Conservation (phyloP, 2,888 invertebrate genomes). For the Amblyjoppa proteus region DNA sequence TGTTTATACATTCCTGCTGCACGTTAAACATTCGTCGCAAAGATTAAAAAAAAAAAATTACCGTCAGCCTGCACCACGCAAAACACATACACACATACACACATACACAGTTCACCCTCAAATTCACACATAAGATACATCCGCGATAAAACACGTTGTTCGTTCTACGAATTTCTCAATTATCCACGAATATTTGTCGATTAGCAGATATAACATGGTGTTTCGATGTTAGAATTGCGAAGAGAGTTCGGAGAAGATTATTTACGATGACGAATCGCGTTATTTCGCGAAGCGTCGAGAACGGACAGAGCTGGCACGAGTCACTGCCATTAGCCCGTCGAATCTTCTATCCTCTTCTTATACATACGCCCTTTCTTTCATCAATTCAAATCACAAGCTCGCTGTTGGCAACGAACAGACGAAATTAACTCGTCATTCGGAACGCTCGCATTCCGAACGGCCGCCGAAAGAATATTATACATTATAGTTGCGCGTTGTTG, state of each 20-base stretch:
- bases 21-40: constrained; percentile 44
- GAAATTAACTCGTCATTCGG: constrained; percentile 5
- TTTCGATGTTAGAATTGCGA: constrained; percentile 61
- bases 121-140: constrained; percentile 12
- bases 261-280: constrained; percentile 41
- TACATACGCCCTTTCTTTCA: constrained; percentile 32
- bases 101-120: constrained; percentile 28
- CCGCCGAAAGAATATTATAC: constrained; percentile 35
- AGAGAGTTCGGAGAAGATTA: constrained; percentile 25
- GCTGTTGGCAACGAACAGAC: constrained; percentile 33
- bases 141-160: constrained; percentile 34
- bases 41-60: constrained; percentile 15
- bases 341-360: constrained; percentile 16
- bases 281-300: constrained; percentile 20
- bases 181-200: constrained; percentile 60
- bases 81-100: constrained; percentile 18
- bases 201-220: constrained; percentile 47
- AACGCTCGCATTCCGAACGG: background rate
- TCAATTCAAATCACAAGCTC: constrained; percentile 11
- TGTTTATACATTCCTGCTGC: constrained; percentile 51
- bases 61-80: constrained; percentile 47
- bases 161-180: constrained; percentile 58
- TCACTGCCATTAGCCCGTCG: constrained; percentile 56
- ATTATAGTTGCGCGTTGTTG: constrained; percentile 34
- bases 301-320: constrained; percentile 45